These are phyloP conservation scores for Arenaria interpres DNA, from an alignment of 2,113 vertebrate species.

Conservation along the genomic window DNA sequence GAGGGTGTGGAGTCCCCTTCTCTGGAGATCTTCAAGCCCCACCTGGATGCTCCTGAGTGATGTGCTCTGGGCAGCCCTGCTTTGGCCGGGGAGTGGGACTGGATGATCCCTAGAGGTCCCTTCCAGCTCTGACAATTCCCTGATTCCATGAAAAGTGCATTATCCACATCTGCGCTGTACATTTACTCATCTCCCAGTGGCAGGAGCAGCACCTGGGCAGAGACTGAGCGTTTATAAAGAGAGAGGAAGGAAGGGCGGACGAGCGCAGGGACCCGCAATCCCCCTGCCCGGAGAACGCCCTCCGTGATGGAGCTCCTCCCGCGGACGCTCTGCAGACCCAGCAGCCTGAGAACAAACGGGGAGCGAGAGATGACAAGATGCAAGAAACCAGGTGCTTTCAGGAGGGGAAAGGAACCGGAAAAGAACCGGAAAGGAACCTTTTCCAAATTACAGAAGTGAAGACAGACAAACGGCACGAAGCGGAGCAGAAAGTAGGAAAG, in stretches of 20 bases:
- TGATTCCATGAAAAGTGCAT: background rate
- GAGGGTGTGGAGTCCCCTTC: too few relatives aligned
- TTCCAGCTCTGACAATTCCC: too few relatives aligned
- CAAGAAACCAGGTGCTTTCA: background rate
- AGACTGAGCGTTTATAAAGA: background rate
- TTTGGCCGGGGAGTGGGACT: too few relatives aligned
- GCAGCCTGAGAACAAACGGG: background rate
- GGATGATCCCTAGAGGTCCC: too few relatives aligned
- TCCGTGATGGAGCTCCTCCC: background rate
- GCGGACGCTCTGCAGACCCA: background rate
- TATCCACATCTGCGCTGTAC: rapidly evolving
- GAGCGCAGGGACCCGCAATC: background rate
- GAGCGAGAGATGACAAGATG: background rate
- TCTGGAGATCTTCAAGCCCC: too few relatives aligned
- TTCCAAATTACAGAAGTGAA: background rate
- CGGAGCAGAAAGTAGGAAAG: background rate
- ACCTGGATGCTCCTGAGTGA: too few relatives aligned
- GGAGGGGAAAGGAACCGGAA: background rate
- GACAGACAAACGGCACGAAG: background rate
- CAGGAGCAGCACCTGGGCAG: background rate
- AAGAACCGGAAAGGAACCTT: background rate
- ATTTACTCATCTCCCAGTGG: background rate
- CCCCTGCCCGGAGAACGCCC: background rate
- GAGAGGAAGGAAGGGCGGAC: background rate
- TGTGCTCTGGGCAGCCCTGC: too few relatives aligned